Conservation (phyloP, 2,888 invertebrate species). For the Cantharis rustica region DNA sequence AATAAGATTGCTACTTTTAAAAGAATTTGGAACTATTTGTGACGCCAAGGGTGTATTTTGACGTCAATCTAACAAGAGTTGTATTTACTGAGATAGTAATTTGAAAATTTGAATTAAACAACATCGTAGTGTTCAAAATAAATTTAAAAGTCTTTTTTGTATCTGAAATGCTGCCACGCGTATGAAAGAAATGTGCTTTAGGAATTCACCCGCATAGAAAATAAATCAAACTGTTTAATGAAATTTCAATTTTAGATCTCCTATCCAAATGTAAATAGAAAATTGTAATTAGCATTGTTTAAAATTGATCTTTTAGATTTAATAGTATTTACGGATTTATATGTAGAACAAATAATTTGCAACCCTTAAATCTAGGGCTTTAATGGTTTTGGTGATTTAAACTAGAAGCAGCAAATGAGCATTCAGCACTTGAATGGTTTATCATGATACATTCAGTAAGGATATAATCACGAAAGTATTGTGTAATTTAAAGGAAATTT, state of each 20-base stretch:
- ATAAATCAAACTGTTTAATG: background rate
- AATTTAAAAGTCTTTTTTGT: too few species aligned
- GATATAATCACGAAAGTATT: constrained; percentile 9
- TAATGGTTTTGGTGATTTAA: constrained; percentile 18
- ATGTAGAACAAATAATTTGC: constrained; percentile 13
- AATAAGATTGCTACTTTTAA: background rate
- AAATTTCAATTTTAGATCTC: background rate
- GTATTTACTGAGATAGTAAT: background rate
- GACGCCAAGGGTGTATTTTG: background rate
- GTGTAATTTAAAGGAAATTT: background rate
- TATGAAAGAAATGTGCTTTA: too few species aligned
- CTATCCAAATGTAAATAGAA: background rate
- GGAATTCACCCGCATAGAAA: background rate
- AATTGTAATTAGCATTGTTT: background rate
- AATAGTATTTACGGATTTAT: constrained; percentile 1
- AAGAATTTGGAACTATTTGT: background rate
- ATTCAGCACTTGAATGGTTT: constrained; percentile 11
- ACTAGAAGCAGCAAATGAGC: constrained; percentile 8
- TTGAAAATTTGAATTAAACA: background rate
- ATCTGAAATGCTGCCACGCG: too few species aligned
- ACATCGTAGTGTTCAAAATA: background rate
- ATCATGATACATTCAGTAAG: constrained; percentile 4
- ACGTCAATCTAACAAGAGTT: background rate
- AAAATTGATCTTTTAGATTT: background rate
- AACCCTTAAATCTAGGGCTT: background rate